Conservation (phyloP, 2,797 vertebrate species). For the Pangasius djambal region DNA sequence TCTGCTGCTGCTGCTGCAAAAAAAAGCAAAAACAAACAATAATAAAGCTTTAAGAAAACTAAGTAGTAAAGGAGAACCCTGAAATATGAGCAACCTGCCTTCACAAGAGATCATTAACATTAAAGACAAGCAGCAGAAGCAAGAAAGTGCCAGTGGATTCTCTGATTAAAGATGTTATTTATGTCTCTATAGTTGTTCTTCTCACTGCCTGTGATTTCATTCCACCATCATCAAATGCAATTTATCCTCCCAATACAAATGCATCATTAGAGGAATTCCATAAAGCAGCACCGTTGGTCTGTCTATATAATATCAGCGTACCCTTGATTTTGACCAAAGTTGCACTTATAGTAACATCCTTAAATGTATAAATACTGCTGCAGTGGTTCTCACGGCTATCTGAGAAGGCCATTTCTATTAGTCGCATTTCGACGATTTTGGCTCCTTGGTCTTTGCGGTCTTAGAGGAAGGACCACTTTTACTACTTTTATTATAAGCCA, state of each 20-base stretch:
- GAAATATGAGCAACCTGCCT: constrained; percentile 38
- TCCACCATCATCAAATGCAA: neutral
- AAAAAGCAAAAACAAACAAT: neutral
- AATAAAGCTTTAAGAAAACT: constrained; percentile 16
- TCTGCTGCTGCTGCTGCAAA: neutral
- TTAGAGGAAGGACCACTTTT: neutral
- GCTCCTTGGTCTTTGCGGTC: neutral
- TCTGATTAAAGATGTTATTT: neutral
- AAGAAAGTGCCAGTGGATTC: neutral
- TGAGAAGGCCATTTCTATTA: constrained; percentile 27
- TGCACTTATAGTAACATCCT: constrained; percentile 20
- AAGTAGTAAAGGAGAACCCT: constrained; percentile 4
- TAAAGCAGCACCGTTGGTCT: neutral
- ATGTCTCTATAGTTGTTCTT: constrained; percentile 23
- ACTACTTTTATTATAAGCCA: neutral
- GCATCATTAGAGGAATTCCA: constrained; percentile 4
- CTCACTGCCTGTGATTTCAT: constrained; percentile 18
- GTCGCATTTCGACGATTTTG: neutral
- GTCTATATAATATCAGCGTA: neutral
- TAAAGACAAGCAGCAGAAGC: constrained; percentile 3
- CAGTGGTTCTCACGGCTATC: neutral
- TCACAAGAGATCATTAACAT: neutral
- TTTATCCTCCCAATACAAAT: neutral
- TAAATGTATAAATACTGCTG: neutral
- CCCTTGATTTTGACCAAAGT: neutral